Evolutionary conservation across 2,113 vertebrate species (phyloP), one percentile per base, ranked within the genome.

Genomic region (Sterrhoptilus dennistouni): DNA sequence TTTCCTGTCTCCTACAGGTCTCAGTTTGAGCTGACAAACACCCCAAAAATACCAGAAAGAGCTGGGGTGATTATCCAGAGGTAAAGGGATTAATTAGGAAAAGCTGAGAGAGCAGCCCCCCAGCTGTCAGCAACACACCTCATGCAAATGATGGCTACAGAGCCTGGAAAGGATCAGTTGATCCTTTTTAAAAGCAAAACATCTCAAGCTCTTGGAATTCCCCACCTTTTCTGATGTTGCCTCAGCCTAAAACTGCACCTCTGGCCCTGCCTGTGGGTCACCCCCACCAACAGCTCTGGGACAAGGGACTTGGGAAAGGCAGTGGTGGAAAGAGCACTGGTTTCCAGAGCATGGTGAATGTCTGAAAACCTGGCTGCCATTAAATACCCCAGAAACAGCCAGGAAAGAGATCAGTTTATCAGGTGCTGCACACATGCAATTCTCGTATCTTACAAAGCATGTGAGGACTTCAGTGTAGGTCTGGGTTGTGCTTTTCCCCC

Each of bases 131-230:
- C 44, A 76, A 16, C 23, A 18, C 35, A 33, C 29, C 52, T 76
- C 11, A 3, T 36, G 28, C 29, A 66, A 35, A 35, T 0, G 0
- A 33, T 14, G 27, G 15, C 59, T 57, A 1, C 14, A 45, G 57
- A 71, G 35, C 10, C 69, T 53, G 52, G 11, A 20, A 40, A 12
- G 57, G 54, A 80, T 42, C 66, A 60, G 12, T 6, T 38, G 38
- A 38, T 38, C 35, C 27, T 7, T 5, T 19, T n/a, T 12, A 22
- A 4, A 60, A 52, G 50, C 21, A 84, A 57, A 72, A 60, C 1
- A 4, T 60, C 42, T 72, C 76, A 65, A 0, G 3, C 11, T 33
- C 8, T 20, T 78, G 56, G 71, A 74, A 87, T 81, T 52, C 45
- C 14, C 57, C 66, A 44, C 85, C 36, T 72, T 40, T 61, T 36